Evolutionary conservation across 2,888 invertebrate species (phyloP).

Genomic region (Agonopterix arenella): DNA sequence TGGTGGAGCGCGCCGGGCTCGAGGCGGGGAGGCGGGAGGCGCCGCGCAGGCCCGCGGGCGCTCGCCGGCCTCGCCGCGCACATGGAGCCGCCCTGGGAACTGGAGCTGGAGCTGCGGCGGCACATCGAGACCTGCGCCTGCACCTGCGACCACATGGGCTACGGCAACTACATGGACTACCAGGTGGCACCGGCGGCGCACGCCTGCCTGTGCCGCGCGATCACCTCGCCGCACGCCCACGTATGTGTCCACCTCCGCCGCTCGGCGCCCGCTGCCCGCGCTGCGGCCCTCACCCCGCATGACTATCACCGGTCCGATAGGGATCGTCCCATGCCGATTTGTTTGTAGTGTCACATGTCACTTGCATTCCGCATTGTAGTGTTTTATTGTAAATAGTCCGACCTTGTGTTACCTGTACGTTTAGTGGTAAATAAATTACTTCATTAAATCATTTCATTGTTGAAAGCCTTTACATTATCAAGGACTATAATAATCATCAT

Average conservation of each 20-base stretch:
- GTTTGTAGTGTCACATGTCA: constrained; percentile 2
- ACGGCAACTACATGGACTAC: constrained; percentile 94
- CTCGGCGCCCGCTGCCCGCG: constrained; percentile 37
- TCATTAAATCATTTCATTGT: too few species aligned
- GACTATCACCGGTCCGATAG: constrained; percentile 4
- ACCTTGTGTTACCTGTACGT: too few species aligned
- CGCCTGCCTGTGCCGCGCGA: constrained; percentile 70
- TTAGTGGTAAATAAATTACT: too few species aligned
- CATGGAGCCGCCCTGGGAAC: constrained; percentile 78
- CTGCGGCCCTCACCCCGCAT: constrained; percentile 30
- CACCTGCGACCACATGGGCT: constrained; percentile 95
- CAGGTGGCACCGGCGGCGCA: constrained; percentile 80
- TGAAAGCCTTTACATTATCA: too few species aligned
- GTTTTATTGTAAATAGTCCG: too few species aligned
- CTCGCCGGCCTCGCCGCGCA: constrained; percentile 56
- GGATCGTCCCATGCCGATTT: constrained; percentile 4
- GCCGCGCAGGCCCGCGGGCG: constrained; percentile 63
- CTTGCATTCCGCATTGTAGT: too few species aligned
- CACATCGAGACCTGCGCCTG: constrained; percentile 94
- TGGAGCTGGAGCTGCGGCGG: constrained; percentile 90
- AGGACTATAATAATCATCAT: too few species aligned
- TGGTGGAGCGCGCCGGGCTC: constrained; percentile 55
- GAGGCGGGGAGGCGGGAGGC: constrained; percentile 62
- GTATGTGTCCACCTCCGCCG: constrained; percentile 44
- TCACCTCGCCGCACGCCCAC: constrained; percentile 73